Base-by-base conservation (phyloP, 1,140 invertebrate genomes). In the Chlorops oryzae region DNA sequence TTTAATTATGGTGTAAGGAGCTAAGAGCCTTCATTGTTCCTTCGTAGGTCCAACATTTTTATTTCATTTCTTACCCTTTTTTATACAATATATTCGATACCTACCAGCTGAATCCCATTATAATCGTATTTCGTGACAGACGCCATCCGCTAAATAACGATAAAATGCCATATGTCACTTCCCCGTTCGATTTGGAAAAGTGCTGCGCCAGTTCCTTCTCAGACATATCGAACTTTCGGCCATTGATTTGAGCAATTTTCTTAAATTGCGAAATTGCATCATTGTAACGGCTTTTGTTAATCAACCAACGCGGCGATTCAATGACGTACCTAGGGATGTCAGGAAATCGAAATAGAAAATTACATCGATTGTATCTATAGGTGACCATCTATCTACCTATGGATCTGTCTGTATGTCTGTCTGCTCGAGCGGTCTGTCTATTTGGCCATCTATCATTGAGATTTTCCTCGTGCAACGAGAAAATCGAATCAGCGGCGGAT, bases 301-400 rank as follows among this genome's bases (percentile, higher is more conserved):
- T 78, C 40, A 84, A 67, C 85, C 85, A 87, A 51, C 83, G 70
- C 4, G 80, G 79, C 21, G 80, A 81, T 72, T 81, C 80, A 48
- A 80, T 77, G 50, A 79, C 70, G 53, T 74, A 78, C 70, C 79
- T 81, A 51, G 13, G 22, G 39, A 41, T 27, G n/a, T n/a, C n/a
- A n/a, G n/a, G n/a, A n/a, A n/a, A n/a, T n/a, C n/a, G n/a, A n/a
- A n/a, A n/a, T n/a, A n/a, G n/a, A n/a, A n/a, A n/a, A n/a, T n/a
- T n/a, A n/a, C n/a, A n/a, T n/a, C n/a, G n/a, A n/a, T n/a, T n/a
- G n/a, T n/a, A n/a, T n/a, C n/a, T n/a, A n/a, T n/a, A n/a, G n/a
- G n/a, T n/a, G n/a, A n/a, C n/a, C n/a, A n/a, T n/a, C n/a, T n/a
- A n/a, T n/a, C n/a, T n/a, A n/a, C n/a, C n/a, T n/a, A n/a, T n/a